Percentiles rank a stretch among this genome's conserved stretches.
Evolutionary conservation across 2,888 invertebrate genomes (phyloP).

Genomic region (Drosophila tanythrix): DNA sequence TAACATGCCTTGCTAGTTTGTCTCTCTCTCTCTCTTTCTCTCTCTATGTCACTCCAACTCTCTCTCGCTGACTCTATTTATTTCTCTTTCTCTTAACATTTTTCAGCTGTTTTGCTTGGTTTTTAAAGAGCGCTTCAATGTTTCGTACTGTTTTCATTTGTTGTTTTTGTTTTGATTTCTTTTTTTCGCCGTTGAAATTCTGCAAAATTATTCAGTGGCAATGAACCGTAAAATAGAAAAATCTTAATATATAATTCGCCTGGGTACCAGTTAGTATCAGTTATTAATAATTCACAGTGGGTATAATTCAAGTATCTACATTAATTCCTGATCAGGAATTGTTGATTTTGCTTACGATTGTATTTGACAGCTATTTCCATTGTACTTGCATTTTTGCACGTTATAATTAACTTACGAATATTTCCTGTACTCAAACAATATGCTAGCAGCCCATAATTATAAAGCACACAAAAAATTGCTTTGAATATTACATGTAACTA

Average conservation of each 20-base stretch:
- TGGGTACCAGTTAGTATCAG: slow-evolving; percentile 25
- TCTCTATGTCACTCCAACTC: neutral
- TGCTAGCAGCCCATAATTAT: slow-evolving; percentile 30
- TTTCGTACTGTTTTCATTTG: slow-evolving; percentile 20
- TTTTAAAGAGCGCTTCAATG: slow-evolving; percentile 25
- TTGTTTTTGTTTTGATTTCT: slow-evolving; percentile 18
- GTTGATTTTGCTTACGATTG: neutral
- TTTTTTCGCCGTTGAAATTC: slow-evolving; percentile 42
- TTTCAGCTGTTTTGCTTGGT: slow-evolving; percentile 17
- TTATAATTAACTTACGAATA: slow-evolving; percentile 59
- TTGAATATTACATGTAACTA: slow-evolving; percentile 11
- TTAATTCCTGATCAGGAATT: slow-evolving; percentile 7
- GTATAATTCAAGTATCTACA: neutral
- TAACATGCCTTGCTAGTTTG: slow-evolving; percentile 59
- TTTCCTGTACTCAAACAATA: slow-evolving; percentile 1
- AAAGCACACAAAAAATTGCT: slow-evolving; percentile 16
- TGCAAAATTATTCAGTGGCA: slow-evolving; percentile 74
- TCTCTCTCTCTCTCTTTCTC: slow-evolving; percentile 13
- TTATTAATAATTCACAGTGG: slow-evolving; percentile 12
- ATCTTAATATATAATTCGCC: slow-evolving; percentile 50
- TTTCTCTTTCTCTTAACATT: slow-evolving; percentile 2
- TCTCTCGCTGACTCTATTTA: no score
- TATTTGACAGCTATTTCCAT: slow-evolving; percentile 55
- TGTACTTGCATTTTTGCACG: slow-evolving; percentile 71
- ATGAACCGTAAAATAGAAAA: slow-evolving; percentile 70